Evolutionary conservation across 1,140 invertebrate species (phyloP).

Genomic region (Drosophila tani): DNA sequence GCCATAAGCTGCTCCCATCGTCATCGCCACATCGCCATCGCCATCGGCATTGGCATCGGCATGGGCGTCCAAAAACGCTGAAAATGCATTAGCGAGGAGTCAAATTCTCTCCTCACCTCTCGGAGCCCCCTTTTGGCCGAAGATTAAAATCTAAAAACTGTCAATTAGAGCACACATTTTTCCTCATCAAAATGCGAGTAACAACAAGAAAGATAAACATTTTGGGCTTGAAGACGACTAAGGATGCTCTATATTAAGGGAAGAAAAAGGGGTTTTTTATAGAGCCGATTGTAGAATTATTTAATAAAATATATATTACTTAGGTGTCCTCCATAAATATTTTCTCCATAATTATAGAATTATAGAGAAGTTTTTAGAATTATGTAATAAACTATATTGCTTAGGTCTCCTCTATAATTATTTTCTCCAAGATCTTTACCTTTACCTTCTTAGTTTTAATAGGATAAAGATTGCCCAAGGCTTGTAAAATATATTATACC

Average conservation of each 20-base stretch:
- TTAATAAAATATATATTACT: no score
- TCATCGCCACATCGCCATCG: constrained; percentile 50
- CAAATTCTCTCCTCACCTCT: constrained; percentile 51
- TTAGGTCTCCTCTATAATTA: no score
- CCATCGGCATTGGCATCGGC: constrained; percentile 51
- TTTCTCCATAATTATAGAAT: no score
- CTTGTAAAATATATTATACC: no score
- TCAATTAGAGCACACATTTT: constrained; percentile 83
- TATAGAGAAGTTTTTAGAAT: accelerated
- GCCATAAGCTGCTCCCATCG: constrained; percentile 72
- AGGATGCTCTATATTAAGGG: neutral
- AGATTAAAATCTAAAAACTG: constrained; percentile 84
- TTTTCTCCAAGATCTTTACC: no score
- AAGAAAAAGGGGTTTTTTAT: no score
- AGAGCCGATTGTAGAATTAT: accelerated
- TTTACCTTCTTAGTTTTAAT: no score
- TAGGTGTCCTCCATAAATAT: no score
- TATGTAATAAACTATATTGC: no score
- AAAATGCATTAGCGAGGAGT: constrained; percentile 80
- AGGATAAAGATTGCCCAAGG: no score
- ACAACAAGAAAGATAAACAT: constrained; percentile 39
- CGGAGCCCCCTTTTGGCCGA: constrained; percentile 36
- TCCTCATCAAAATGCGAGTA: constrained; percentile 76
- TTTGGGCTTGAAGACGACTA: neutral
- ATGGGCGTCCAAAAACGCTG: constrained; percentile 75